Conservation (phyloP, 2,797 vertebrate species). For the Poecilia gillii region DNA sequence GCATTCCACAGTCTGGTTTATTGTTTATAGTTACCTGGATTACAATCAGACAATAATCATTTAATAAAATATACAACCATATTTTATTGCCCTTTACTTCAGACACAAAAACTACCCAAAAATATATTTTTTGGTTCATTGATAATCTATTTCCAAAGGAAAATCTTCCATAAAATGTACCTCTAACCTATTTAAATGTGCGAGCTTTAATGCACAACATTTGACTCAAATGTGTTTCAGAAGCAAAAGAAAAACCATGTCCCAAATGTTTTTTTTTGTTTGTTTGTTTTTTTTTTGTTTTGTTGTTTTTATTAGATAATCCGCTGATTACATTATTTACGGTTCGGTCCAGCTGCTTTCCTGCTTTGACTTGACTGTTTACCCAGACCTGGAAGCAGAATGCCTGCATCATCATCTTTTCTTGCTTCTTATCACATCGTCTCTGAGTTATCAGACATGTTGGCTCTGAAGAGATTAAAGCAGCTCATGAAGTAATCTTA, state of each 20-base stretch:
- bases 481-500: constrained; percentile 4
- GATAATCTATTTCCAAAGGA: not conserved
- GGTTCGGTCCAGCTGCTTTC: not conserved
- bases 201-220: not conserved
- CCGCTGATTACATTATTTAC: constrained; percentile 19
- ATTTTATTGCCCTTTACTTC: not conserved
- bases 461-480: constrained; percentile 14
- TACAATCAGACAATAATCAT: not conserved
- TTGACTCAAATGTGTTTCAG: not conserved
- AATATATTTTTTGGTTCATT: not conserved
- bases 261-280: not conserved
- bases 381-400: constrained; percentile 9
- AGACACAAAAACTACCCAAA: not conserved
- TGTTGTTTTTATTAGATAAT: constrained; percentile 1
- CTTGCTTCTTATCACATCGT: constrained; percentile 24
- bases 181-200: not conserved
- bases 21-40: not conserved
- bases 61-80: not conserved
- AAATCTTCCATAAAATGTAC: not conserved
- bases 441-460: not conserved
- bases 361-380: constrained; percentile 16
- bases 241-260: not conserved
- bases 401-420: constrained; percentile 39
- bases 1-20: not conserved
- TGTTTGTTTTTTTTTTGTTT: not conserved